These are phyloP conservation scores for Thalassophryne amazonica DNA, from an alignment of 2,797 vertebrate species.

Conservation along the genomic window DNA sequence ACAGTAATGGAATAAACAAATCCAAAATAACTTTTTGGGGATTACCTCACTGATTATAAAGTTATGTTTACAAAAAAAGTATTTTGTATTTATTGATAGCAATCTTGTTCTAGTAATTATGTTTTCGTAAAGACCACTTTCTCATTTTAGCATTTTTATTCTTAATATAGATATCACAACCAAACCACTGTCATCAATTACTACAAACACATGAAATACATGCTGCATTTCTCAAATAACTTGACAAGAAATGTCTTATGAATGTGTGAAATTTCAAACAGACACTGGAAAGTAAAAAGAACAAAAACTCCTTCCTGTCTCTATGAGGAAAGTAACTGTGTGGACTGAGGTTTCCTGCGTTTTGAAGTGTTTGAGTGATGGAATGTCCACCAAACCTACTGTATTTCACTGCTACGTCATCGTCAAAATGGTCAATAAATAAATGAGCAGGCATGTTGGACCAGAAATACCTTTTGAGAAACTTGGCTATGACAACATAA, in stretches of 20 bases:
- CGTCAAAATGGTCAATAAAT: conserved; percentile 24
- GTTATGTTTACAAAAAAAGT: too few species aligned
- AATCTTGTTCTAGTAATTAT: not conserved
- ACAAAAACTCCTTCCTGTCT: conserved; percentile 31
- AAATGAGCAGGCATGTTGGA: conserved; percentile 14
- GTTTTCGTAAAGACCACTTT: not conserved
- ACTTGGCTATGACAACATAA: conserved; percentile 41
- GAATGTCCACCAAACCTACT: conserved; percentile 4
- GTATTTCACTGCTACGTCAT: not conserved
- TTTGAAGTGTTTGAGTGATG: conserved; percentile 23
- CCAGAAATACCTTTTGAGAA: conserved; percentile 5
- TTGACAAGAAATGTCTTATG: conserved; percentile 6
- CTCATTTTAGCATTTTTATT: not conserved
- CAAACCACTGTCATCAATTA: too few species aligned
- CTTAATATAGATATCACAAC: too few species aligned
- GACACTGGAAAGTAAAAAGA: conserved; percentile 1
- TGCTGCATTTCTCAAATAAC: conserved; percentile 15
- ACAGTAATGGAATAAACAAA: too few species aligned
- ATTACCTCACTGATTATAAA: too few species aligned
- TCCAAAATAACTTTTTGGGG: too few species aligned
- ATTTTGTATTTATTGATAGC: not conserved
- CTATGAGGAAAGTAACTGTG: conserved; percentile 52
- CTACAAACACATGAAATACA: too few species aligned
- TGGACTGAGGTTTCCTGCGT: conserved; percentile 40
- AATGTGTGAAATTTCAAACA: conserved; percentile 35